Evolutionary conservation across 2,888 invertebrate genomes (phyloP).

Genomic region (Bellardia pandia): DNA sequence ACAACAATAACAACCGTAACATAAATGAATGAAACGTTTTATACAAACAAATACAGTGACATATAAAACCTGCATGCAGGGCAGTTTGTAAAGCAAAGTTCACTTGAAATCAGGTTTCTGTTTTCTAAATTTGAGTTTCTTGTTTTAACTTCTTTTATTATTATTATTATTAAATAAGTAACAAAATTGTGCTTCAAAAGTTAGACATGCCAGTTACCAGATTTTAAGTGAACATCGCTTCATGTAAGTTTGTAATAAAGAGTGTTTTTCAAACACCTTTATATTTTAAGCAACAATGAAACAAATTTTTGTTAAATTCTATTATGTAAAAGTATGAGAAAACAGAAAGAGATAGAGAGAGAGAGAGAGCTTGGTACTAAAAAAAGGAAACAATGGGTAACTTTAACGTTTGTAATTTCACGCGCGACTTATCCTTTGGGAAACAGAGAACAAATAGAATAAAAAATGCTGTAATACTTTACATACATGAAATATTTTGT

Average conservation of each 20-base stretch:
- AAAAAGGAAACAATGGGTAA: conserved; percentile 61
- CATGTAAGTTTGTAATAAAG: background rate
- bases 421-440: conserved; percentile 83
- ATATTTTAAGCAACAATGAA: conserved; percentile 43
- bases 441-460: conserved; percentile 69
- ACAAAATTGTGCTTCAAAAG: too few species aligned
- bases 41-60: background rate
- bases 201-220: too few species aligned
- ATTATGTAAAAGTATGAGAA: conserved; percentile 2
- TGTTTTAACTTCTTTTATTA: too few species aligned
- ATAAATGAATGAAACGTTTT: conserved; percentile 31
- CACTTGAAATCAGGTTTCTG: too few species aligned
- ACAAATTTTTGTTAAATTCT: conserved; percentile 42
- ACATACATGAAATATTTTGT: conserved; percentile 67
- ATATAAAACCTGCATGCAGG: background rate
- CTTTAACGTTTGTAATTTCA: conserved; percentile 82
- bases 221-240: too few species aligned
- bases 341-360: background rate
- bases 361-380: background rate
- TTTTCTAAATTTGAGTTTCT: too few species aligned
- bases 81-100: too few species aligned
- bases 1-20: conserved; percentile 52
- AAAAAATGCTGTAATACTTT: conserved; percentile 74
- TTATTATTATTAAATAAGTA: too few species aligned
- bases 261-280: conserved; percentile 54